phyloP scores from a whole-genome alignment of 1,140 invertebrate genomes.

The Mesaphorura yosii region DNA sequence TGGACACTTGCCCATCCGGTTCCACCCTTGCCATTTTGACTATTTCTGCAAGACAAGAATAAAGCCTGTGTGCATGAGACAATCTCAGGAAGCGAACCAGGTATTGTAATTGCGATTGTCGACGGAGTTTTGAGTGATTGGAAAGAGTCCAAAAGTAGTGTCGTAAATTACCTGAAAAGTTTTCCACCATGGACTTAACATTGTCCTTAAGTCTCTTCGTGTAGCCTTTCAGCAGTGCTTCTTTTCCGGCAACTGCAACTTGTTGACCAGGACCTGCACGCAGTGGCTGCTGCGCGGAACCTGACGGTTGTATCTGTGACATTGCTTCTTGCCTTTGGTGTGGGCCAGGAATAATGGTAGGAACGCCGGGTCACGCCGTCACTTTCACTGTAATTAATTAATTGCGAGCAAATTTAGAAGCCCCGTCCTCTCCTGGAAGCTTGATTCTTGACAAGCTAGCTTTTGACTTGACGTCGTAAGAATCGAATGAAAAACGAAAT shows the following conservation, averaged over 20 bases:
- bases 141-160: not conserved
- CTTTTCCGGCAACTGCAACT: no score
- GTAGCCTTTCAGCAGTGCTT: conserved; percentile 85
- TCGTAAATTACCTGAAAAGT: conserved; percentile 66
- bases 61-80: no score
- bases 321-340: conserved; percentile 3
- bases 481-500: no score
- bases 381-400: not conserved
- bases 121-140: no score
- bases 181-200: conserved; percentile 91
- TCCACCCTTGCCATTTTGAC: conserved; percentile 87
- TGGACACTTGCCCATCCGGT: conserved; percentile 72
- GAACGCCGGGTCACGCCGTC: not conserved
- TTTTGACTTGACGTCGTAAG: no score
- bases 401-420: no score
- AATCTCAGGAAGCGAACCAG: no score
- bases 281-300: conserved; percentile 21
- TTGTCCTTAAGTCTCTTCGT: conserved; percentile 86
- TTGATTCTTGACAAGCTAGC: no score
- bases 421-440: no score
- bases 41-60: conserved; percentile 58
- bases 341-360: conserved; percentile 3
- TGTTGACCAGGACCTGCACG: conserved; percentile 56
- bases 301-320: no score
- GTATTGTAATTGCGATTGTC: no score